Base-by-base conservation (phyloP, 1,140 invertebrate species). In the Pinna nobilis region DNA sequence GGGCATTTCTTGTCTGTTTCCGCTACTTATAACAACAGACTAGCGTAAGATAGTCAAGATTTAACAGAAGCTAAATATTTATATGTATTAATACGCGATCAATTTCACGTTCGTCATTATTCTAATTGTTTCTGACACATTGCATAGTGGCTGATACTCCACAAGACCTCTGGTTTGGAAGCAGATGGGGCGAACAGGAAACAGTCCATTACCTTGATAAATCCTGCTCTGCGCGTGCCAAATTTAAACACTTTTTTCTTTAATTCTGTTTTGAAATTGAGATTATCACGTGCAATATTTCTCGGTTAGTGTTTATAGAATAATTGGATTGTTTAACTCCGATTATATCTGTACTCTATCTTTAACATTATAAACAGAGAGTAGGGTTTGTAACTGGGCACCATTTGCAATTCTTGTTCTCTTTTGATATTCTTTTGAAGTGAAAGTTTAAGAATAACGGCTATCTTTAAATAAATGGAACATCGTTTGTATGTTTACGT, bases 101-200 rank as follows among this genome's bases (percentile, higher is more conserved):
- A 30, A 71, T 71, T 64, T 61, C 68, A n/a, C 49, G 53, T 49
- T 51, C 60, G 7, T 44, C 28, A 25, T 64, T 51, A 50, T 64
- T 49, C 60, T 71, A 50, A 71, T 71, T 71, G 39, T 39, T 32
- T 63, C 69, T 71, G 69, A 71, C 69, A 71, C 69, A 39, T 71
- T 39, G 20, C 35, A 44, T 30, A 63, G 25, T 63, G n/a, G 7
- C 15, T 23, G 59, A 63, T 63, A 39, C 15, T 41, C 28, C 28
- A 41, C 59, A 63, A 39, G 44, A 63, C 30, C 55, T n/a, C n/a
- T 33, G 37, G 55, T 35, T 33, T 33, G 55, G 30, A 20, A 35
- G 59, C 59, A 63, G 35, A 63, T 63, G 59, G 59, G 35, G 37
- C 15, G 23, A 9, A 63, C n/a, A 33, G 59, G 59, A 63, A 63